phyloP scores from a whole-genome alignment of 2,888 invertebrate species.

The Agrochola circellaris region DNA sequence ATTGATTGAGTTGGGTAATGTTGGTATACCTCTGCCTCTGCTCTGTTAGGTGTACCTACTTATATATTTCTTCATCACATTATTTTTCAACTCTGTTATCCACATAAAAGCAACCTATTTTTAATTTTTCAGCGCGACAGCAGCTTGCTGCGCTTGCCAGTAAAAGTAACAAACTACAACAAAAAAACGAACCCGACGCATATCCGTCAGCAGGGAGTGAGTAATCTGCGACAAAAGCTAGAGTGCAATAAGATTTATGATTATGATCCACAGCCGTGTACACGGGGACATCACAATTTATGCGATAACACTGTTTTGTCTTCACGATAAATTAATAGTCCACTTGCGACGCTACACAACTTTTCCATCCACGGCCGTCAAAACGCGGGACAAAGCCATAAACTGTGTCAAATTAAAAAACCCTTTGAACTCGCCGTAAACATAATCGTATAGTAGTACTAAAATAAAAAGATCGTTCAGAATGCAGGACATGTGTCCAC shows the following conservation, averaged over 20 bases:
- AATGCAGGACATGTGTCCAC: constrained; percentile 88
- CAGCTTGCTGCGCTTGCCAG: constrained; percentile 5
- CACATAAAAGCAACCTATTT: not conserved
- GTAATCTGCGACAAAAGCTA: constrained; percentile 53
- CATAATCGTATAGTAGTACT: constrained; percentile 82
- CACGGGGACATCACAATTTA: constrained; percentile 63
- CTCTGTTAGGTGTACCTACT: not conserved
- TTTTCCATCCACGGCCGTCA: constrained; percentile 78
- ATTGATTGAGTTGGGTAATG: no score
- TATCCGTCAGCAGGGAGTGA: constrained; percentile 50
- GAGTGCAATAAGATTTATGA: constrained; percentile 63
- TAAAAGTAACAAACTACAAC: constrained; percentile 36
- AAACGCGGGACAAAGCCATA: constrained; percentile 81
- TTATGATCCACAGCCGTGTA: constrained; percentile 54
- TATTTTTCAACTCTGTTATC: not conserved
- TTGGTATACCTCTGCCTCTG: not conserved
- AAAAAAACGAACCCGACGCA: constrained; percentile 37
- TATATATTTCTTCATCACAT: not conserved
- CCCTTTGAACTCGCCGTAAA: constrained; percentile 87
- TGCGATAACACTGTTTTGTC: constrained; percentile 67
- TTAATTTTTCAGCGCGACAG: constrained; percentile 8
- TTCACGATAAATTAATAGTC: constrained; percentile 66
- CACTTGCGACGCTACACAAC: constrained; percentile 70
- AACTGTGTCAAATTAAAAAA: constrained; percentile 89
- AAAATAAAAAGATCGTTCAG: constrained; percentile 85